Evolutionary conservation across 2,113 vertebrate species (phyloP).

Genomic region (Rhineura floridana): DNA sequence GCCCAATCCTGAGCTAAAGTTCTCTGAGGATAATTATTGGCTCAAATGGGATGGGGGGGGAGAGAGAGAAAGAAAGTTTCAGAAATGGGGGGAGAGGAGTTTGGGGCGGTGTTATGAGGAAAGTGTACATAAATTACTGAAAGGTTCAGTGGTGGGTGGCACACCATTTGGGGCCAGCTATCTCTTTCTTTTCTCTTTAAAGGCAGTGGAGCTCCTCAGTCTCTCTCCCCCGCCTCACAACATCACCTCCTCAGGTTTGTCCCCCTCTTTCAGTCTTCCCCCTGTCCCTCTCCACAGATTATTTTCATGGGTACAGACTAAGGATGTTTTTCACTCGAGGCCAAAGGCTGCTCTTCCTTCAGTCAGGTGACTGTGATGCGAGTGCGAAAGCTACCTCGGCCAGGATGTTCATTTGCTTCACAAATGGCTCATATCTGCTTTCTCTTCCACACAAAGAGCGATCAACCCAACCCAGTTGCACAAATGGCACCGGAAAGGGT

Average conservation of each 20-base stretch:
- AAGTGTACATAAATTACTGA: not conserved
- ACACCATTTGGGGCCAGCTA: not conserved
- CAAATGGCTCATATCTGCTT: not conserved
- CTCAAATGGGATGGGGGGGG: not conserved
- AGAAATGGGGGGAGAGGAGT: not conserved
- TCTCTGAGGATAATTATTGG: not conserved
- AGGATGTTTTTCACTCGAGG: not conserved
- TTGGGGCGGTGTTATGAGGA: not conserved
- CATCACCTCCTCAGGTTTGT: not conserved
- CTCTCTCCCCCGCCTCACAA: accelerated
- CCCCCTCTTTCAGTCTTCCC: not conserved
- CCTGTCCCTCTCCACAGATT: too few species aligned
- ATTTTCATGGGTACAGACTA: not conserved
- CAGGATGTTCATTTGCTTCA: not conserved
- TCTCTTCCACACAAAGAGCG: not conserved
- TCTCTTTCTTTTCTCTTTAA: not conserved
- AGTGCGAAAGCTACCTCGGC: not conserved
- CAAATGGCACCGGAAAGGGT: too few species aligned
- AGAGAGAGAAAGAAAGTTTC: too few species aligned
- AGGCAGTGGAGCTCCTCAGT: not conserved
- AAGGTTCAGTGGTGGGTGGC: not conserved
- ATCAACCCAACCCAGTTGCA: not conserved
- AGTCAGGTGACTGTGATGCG: too few species aligned
- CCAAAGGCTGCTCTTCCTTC: not conserved
- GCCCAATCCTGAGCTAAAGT: not conserved